Conservation (phyloP, 2,113 vertebrate genomes). For the Hydrolagus affinis region DNA sequence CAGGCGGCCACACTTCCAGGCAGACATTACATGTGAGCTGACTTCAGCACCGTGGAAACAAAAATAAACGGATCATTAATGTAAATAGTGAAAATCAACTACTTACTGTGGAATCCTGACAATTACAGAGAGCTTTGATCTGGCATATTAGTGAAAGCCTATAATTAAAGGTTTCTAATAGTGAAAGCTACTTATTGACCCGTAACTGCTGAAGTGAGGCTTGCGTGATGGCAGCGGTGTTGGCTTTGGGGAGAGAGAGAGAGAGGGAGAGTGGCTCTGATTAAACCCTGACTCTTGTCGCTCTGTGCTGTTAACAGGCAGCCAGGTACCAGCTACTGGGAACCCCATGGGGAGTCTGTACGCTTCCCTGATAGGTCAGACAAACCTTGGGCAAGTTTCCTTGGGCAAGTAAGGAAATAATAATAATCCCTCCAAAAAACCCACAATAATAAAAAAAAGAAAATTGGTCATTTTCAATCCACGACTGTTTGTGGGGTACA, state of each 20-base stretch:
- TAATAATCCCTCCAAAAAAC: too few relatives aligned
- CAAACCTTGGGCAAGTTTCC: too few relatives aligned
- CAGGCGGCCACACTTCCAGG: background rate
- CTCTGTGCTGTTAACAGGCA: background rate
- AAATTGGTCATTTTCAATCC: too few relatives aligned
- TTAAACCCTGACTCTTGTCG: background rate
- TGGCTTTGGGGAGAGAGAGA: background rate
- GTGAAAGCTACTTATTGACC: conserved; percentile 3
- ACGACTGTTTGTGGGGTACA: too few relatives aligned
- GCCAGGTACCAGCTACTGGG: background rate
- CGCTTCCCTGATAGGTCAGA: too few relatives aligned
- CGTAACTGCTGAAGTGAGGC: background rate
- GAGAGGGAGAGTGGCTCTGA: background rate
- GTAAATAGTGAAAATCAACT: conserved; percentile 13
- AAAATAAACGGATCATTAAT: conserved; percentile 24
- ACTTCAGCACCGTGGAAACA: background rate
- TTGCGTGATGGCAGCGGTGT: background rate
- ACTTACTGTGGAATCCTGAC: background rate
- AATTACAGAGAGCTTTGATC: conserved; percentile 19
- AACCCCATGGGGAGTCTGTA: too few relatives aligned
- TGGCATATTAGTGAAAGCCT: conserved; percentile 11
- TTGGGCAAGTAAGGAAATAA: too few relatives aligned
- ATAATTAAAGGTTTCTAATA: conserved; percentile 9
- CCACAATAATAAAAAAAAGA: too few relatives aligned
- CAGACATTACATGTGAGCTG: conserved; percentile 17